Percentiles rank a stretch among this genome's conserved stretches.
phyloP scores from a whole-genome alignment of 2,113 vertebrate species.

The Miniopterus natalensis region DNA sequence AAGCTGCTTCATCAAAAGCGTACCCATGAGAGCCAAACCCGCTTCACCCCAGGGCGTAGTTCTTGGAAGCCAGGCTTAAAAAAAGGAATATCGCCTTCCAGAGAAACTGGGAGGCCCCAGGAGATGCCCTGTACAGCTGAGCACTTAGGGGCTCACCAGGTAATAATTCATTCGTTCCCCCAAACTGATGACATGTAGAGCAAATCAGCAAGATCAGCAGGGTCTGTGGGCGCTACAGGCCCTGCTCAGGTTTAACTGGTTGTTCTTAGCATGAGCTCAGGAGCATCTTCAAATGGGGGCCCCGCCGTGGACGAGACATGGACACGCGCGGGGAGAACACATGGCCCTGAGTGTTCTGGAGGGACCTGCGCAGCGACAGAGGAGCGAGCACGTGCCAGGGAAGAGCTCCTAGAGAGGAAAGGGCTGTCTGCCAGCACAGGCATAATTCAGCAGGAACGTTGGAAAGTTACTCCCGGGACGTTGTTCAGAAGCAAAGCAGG shows the following conservation, averaged over 20 bases:
- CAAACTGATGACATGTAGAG: background rate
- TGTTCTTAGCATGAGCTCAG: background rate
- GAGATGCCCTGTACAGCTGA: background rate
- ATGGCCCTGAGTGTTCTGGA: no score
- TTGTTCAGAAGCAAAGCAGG: background rate
- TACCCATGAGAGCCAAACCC: background rate
- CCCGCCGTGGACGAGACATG: background rate
- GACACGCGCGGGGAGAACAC: background rate
- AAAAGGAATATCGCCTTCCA: background rate
- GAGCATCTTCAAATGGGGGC: background rate
- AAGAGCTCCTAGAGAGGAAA: background rate
- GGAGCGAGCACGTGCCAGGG: background rate
- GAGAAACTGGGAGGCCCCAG: background rate
- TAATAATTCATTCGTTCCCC: background rate
- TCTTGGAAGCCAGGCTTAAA: background rate
- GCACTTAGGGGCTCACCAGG: background rate
- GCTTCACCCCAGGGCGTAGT: background rate
- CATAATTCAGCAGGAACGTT: background rate
- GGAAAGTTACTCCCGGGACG: background rate
- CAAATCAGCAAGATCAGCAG: background rate
- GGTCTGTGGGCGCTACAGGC: background rate
- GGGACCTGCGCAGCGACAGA: background rate
- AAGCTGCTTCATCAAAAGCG: background rate
- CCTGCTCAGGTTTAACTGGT: background rate
- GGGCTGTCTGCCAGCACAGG: background rate